These are phyloP conservation scores for Myotis yumanensis DNA, from an alignment of 2,113 vertebrate genomes.

Conservation along the genomic window DNA sequence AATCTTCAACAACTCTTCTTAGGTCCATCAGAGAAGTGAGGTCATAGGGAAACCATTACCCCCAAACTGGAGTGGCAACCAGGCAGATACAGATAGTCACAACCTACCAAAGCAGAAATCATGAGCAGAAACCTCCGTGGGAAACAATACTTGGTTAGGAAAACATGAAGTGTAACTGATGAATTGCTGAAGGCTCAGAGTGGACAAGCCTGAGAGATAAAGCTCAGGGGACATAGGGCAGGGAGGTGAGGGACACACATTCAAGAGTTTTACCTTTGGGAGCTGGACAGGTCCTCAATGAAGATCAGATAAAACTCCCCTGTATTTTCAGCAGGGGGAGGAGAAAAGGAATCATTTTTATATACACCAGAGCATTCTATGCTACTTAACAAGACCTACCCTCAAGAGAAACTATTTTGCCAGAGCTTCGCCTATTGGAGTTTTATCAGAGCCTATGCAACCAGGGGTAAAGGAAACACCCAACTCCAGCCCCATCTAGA, in stretches of 20 bases:
- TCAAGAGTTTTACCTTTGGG: background rate
- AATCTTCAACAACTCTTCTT: background rate
- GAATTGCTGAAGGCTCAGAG: background rate
- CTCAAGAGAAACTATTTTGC: background rate
- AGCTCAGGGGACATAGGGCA: too few species aligned
- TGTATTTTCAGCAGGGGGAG: background rate
- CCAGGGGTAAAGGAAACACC: background rate
- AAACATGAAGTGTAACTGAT: fast-evolving
- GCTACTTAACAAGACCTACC: background rate
- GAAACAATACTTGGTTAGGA: background rate
- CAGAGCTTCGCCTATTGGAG: background rate
- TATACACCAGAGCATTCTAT: background rate
- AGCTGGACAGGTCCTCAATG: background rate
- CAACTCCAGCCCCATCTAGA: background rate
- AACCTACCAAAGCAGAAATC: background rate
- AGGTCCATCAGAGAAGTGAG: background rate
- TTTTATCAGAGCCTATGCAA: too few species aligned
- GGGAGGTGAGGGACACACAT: background rate
- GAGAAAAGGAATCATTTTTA: background rate
- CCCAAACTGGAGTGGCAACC: background rate
- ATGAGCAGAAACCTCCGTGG: background rate
- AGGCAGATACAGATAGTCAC: background rate
- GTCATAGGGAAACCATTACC: background rate
- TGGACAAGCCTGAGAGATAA: background rate
- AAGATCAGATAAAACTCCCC: background rate